phyloP scores from a whole-genome alignment of 2,888 invertebrate genomes.

The Altica lythri region DNA sequence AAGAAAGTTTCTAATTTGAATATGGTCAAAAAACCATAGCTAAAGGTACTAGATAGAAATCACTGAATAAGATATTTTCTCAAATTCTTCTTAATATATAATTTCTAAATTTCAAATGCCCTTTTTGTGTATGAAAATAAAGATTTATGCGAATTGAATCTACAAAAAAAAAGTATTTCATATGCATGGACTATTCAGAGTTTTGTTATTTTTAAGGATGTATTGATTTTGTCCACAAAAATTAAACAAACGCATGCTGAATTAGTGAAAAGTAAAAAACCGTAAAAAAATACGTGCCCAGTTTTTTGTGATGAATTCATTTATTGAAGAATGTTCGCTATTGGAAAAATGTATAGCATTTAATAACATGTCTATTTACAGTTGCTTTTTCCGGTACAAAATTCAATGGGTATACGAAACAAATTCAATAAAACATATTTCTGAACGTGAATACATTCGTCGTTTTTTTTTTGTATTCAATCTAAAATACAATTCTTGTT shows the following conservation, averaged over 20 bases:
- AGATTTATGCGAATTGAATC: constrained; percentile 13
- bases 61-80: no score
- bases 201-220: constrained; percentile 19
- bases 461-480: constrained; percentile 48
- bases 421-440: constrained; percentile 49
- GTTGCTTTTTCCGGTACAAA: constrained; percentile 41
- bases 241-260: constrained; percentile 20
- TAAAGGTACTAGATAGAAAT: no score
- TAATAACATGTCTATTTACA: constrained; percentile 33
- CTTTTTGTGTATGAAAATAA: no score
- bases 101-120: no score
- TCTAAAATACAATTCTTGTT: constrained; percentile 49
- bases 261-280: constrained; percentile 18
- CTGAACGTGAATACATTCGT: constrained; percentile 43
- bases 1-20: no score
- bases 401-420: constrained; percentile 42
- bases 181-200: no score
- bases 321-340: constrained; percentile 24
- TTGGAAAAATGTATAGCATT: constrained; percentile 28
- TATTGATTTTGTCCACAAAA: constrained; percentile 20
- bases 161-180: no score
- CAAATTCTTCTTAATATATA: no score
- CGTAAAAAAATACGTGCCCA: constrained; percentile 20
- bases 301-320: constrained; percentile 28
- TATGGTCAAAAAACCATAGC: no score